A percentile compares a stretch with the other conserved stretches of the same genome.
Conservation (phyloP, 2,888 invertebrate genomes). For the Cryptus armator region DNA sequence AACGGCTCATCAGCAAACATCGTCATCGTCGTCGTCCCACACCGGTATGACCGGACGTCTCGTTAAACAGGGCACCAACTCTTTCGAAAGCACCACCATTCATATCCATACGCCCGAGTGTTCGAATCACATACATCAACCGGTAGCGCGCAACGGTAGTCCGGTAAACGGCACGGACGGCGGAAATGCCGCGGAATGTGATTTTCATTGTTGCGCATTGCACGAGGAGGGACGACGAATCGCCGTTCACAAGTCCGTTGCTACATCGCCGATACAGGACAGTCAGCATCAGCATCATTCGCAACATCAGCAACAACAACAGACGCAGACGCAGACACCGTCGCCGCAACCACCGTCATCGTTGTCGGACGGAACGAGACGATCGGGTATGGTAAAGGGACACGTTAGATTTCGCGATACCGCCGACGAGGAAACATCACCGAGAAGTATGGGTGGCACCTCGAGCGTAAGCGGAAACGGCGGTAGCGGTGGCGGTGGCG, state of each 20-base stretch:
- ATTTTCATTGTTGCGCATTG: slow-evolving; percentile 97
- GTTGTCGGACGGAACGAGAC: slow-evolving; percentile 84
- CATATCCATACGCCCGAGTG: slow-evolving; percentile 95
- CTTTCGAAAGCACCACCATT: slow-evolving; percentile 91
- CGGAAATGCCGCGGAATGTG: slow-evolving; percentile 90
- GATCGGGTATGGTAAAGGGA: slow-evolving; percentile 88
- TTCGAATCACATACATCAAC: slow-evolving; percentile 90
- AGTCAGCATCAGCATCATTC: slow-evolving; percentile 86
- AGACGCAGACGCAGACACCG: slow-evolving; percentile 86
- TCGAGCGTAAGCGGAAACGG: slow-evolving; percentile 62
- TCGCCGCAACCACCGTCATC: slow-evolving; percentile 87
- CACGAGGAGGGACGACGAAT: slow-evolving; percentile 97
- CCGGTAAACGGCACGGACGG: slow-evolving; percentile 87
- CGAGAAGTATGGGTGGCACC: slow-evolving; percentile 64
- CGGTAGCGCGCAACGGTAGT: slow-evolving; percentile 89
- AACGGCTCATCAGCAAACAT: slow-evolving; percentile 64
- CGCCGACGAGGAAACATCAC: slow-evolving; percentile 86
- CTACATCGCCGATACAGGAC: slow-evolving; percentile 96
- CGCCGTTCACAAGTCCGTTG: slow-evolving; percentile 96
- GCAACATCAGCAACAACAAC: slow-evolving; percentile 80
- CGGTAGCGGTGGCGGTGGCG: slow-evolving; percentile 76
- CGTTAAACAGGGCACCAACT: slow-evolving; percentile 86
- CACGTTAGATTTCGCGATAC: slow-evolving; percentile 95
- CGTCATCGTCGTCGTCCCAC: slow-evolving; percentile 72
- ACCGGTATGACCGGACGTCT: slow-evolving; percentile 83